phyloP scores from a whole-genome alignment of 2,113 vertebrate genomes.

The Aegotheles bennettii region DNA sequence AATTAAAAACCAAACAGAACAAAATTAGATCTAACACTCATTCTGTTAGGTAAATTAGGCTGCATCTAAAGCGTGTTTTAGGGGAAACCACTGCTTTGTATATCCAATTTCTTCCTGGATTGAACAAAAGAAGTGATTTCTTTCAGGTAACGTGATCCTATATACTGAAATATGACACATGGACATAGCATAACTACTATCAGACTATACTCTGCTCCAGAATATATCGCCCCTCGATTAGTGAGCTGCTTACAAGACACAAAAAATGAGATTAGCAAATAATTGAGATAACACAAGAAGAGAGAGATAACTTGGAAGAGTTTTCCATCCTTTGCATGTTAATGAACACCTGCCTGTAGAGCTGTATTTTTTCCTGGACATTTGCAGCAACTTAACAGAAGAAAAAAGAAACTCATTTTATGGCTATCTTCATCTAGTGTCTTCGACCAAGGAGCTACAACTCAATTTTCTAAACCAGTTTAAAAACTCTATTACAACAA shows the following conservation, averaged over 20 bases:
- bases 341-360: conserved; percentile 10
- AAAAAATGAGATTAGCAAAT: not conserved
- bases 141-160: not conserved
- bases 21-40: not conserved
- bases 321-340: not conserved
- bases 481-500: not conserved
- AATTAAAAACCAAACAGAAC: not conserved
- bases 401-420: not conserved
- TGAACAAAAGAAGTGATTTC: not conserved
- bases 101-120: not conserved
- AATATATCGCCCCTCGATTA: not conserved
- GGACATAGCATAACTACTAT: not conserved
- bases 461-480: conserved; percentile 18
- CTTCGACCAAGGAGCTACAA: not conserved
- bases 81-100: not conserved
- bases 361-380: not conserved
- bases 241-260: not conserved
- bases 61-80: not conserved
- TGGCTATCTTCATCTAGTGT: not conserved
- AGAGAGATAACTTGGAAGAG: not conserved
- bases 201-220: not conserved
- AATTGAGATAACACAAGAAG: not conserved
- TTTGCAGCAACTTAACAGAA: not conserved
- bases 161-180: not conserved
- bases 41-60: not conserved